These are phyloP conservation scores for Gulo gulo DNA, from an alignment of 2,113 vertebrate genomes.

Conservation along the genomic window DNA sequence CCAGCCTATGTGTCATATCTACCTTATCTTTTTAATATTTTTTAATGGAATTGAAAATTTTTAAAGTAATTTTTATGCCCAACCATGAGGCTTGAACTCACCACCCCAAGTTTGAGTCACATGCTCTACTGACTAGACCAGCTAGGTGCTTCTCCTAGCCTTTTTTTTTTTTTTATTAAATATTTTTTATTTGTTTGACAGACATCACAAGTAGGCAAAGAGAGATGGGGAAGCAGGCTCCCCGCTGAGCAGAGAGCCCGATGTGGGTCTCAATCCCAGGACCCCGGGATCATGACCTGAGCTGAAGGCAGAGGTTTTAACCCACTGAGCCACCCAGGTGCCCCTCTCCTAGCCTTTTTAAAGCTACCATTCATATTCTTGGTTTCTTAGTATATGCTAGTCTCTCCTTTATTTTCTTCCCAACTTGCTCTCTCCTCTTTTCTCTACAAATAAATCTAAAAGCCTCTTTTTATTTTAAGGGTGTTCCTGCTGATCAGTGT, in stretches of 20 bases:
- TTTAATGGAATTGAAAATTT: neutral
- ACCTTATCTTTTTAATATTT: neutral
- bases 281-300: too few species aligned
- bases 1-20: neutral
- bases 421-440: neutral
- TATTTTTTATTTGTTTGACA: too few species aligned
- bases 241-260: too few species aligned
- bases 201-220: too few species aligned
- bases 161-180: neutral
- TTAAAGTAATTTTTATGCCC: neutral
- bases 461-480: neutral
- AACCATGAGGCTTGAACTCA: neutral
- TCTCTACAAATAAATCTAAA: neutral
- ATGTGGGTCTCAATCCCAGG: too few species aligned
- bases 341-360: neutral
- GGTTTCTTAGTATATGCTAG: neutral
- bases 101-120: neutral
- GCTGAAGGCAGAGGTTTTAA: too few species aligned
- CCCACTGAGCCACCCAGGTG: neutral
- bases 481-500: neutral
- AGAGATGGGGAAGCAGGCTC: too few species aligned
- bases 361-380: neutral
- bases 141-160: neutral
- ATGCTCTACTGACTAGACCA: neutral
- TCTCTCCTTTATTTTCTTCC: neutral